Base-by-base conservation (phyloP, 2,113 vertebrate species). In the Corydoras sp. region DNA sequence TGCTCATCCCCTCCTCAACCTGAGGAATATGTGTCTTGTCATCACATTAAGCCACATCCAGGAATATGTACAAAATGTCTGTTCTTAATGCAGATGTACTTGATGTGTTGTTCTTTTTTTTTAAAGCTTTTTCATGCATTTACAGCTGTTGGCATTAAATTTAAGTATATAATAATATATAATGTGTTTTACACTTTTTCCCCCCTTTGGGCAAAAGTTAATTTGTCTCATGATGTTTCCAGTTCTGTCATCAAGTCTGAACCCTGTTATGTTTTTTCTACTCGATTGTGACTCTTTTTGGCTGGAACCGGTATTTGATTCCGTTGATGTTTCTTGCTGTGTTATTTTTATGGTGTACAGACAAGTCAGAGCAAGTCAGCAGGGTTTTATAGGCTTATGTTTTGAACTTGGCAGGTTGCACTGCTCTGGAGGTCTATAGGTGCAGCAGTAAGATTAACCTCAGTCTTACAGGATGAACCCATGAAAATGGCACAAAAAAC, bases 1-100 rank as follows among this genome's bases (percentile, higher is more conserved):
- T 43, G 35, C 18, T 62, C 18, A 12, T 55, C 31, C 29, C 10
- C 60, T 71, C n/a, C 32, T 64, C 51, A 24, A 48, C 54, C 62
- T 59, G 10, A 53, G 56, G 49, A 10, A 8, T n/a, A 35, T 32
- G 29, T 24, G 58, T 12, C 43, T 62, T 58, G 62, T 68, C 35
- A 69, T 32, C 24, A 53, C 55, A 48, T 10, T 62, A 9, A 65
- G 55, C 65, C 71, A 73, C 65, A 77, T n/a, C 76, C 65, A 73
- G 65, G 48, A 31, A 13, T 61, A 9, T 35, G 50, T 12, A 63
- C 50, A 24, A 55, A 67, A 13, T 1, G n/a, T 35, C 30, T 59
- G 18, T 15, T 32, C 10, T 13, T 29, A 12, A 3, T 30, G 30
- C 12, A 15, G 2, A 6, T 5, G n/a, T n/a, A n/a, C n/a, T n/a